phyloP scores from a whole-genome alignment of 2,888 invertebrate species.

The Hipparchia semele region DNA sequence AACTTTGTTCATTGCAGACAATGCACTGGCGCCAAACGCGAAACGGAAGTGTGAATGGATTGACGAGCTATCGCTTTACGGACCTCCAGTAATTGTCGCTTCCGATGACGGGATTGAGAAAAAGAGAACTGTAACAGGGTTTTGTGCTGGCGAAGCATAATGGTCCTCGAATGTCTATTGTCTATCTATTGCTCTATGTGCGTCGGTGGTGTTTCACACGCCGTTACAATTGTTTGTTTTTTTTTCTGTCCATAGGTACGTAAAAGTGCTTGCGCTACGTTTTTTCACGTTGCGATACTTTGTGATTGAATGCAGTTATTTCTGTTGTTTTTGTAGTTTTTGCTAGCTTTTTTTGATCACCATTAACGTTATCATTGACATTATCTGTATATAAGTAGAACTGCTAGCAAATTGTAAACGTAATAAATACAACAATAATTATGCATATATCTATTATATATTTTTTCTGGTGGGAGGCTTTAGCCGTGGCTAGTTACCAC shows the following conservation, averaged over 20 bases:
- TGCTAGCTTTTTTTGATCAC: no score
- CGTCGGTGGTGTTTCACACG: not conserved
- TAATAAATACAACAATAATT: no score
- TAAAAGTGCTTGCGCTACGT: no score
- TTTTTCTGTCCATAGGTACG: not conserved
- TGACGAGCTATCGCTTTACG: slow-evolving; percentile 19
- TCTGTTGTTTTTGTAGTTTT: no score
- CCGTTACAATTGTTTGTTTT: not conserved
- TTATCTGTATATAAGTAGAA: no score
- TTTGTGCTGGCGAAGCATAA: slow-evolving; percentile 8
- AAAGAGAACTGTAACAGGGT: not conserved
- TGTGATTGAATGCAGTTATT: no score
- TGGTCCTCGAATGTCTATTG: slow-evolving; percentile 7
- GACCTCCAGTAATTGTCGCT: slow-evolving; percentile 11
- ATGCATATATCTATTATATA: no score
- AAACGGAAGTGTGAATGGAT: slow-evolving; percentile 17
- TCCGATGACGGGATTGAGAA: slow-evolving; percentile 2
- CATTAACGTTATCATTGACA: no score
- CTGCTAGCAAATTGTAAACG: no score
- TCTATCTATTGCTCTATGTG: slow-evolving; percentile 7
- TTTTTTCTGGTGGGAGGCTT: no score
- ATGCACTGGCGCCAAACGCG: slow-evolving; percentile 8
- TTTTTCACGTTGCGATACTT: no score
- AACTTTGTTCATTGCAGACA: not conserved
- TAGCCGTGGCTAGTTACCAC: no score